Percentiles rank a stretch among this genome's conserved stretches.
Evolutionary conservation across 2,888 invertebrate species (phyloP).

Genomic region (Papilio protenor): DNA sequence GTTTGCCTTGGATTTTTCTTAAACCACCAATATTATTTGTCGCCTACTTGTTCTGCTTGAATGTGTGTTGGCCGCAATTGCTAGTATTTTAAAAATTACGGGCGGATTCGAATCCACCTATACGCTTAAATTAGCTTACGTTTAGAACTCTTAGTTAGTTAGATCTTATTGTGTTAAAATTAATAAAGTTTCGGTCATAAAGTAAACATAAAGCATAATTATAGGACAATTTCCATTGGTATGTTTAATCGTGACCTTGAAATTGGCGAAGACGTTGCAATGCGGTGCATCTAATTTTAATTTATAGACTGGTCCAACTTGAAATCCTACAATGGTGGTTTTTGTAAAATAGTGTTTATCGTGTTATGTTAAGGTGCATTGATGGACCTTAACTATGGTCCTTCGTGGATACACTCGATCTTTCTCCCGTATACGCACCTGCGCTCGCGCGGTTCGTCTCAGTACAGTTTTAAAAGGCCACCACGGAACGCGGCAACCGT

Average conservation of each 20-base stretch:
- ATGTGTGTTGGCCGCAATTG: too few relatives aligned
- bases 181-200: neutral
- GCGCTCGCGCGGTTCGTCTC: slow-evolving; percentile 56
- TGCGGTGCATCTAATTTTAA: slow-evolving; percentile 36
- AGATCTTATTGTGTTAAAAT: neutral
- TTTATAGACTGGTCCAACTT: slow-evolving; percentile 37
- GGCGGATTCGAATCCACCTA: neutral
- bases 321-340: slow-evolving; percentile 26
- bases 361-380: slow-evolving; percentile 36
- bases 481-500: slow-evolving; percentile 66
- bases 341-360: slow-evolving; percentile 37
- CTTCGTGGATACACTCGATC: slow-evolving; percentile 43
- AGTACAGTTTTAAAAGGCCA: slow-evolving; percentile 71
- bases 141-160: too few relatives aligned
- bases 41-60: too few relatives aligned
- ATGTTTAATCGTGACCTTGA: slow-evolving; percentile 29
- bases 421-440: slow-evolving; percentile 54
- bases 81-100: neutral
- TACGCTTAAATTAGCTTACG: too few relatives aligned
- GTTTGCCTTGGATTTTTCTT: neutral
- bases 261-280: slow-evolving; percentile 11
- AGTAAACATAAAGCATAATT: neutral
- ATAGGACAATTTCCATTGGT: neutral
- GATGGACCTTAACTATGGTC: slow-evolving; percentile 12
- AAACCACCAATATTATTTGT: too few relatives aligned